These are phyloP conservation scores for Scaptomyza pallida DNA, from an alignment of 1,140 invertebrate species.

Conservation along the genomic window DNA sequence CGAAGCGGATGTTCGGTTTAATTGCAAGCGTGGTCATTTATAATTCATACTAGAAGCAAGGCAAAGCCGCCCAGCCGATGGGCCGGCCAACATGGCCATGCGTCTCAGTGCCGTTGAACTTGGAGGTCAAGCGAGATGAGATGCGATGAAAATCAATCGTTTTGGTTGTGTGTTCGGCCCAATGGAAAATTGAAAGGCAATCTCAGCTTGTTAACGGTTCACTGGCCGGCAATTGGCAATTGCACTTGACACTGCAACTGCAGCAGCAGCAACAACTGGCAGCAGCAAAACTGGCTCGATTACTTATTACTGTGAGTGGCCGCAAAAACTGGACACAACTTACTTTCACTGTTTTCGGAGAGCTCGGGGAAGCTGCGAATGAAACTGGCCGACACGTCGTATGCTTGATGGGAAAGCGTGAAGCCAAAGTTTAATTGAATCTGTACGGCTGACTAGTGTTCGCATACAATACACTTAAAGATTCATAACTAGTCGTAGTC, in stretches of 20 bases:
- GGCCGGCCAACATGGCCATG: too few species aligned
- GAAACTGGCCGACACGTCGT: conserved; percentile 36
- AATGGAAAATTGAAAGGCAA: conserved; percentile 40
- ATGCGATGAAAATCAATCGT: conserved; percentile 46
- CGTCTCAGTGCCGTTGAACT: conserved; percentile 68
- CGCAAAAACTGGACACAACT: conserved; percentile 13
- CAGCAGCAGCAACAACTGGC: conserved; percentile 14
- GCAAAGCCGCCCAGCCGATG: too few species aligned
- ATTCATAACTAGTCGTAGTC: not conserved
- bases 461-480: conserved; percentile 25
- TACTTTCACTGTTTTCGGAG: conserved; percentile 66
- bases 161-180: too few species aligned
- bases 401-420: conserved; percentile 71
- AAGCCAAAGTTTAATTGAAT: conserved; percentile 80
- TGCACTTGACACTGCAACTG: conserved; percentile 67
- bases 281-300: conserved; percentile 35
- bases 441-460: conserved; percentile 30
- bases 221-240: conserved; percentile 45
- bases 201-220: conserved; percentile 51
- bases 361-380: not conserved
- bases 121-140: conserved; percentile 45
- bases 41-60: conserved; percentile 65
- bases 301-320: conserved; percentile 41
- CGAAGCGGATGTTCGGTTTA: conserved; percentile 70
- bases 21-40: conserved; percentile 54